Evolutionary conservation across 2,113 vertebrate genomes (phyloP).

Genomic region (Brachyhypopomus occidentalis): DNA sequence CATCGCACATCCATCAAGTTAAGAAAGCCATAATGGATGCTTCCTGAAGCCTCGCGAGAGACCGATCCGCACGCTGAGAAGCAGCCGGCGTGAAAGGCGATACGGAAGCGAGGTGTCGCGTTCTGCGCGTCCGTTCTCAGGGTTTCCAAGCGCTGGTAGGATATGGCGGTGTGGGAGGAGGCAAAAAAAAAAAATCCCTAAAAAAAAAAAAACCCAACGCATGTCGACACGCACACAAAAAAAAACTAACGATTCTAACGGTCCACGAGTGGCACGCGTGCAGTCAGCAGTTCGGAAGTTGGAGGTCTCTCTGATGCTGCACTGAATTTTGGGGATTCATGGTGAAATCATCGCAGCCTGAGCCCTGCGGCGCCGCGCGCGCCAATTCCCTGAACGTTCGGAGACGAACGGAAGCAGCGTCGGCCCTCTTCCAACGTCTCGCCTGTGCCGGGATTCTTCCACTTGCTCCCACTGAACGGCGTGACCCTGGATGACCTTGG

Average conservation of each 20-base stretch:
- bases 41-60: slow-evolving; percentile 45
- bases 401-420: background rate
- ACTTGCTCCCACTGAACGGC: background rate
- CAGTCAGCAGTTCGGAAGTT: too few relatives aligned
- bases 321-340: too few relatives aligned
- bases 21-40: slow-evolving; percentile 50
- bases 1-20: slow-evolving; percentile 52
- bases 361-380: too few relatives aligned
- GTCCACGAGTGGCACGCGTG: background rate
- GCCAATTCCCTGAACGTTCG: too few relatives aligned
- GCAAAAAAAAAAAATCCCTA: background rate
- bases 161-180: background rate
- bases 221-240: background rate
- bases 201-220: too few relatives aligned
- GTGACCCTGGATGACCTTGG: slow-evolving; percentile 37
- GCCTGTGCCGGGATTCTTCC: background rate
- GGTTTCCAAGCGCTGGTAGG: slow-evolving; percentile 27
- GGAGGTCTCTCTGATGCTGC: too few relatives aligned
- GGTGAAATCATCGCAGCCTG: too few relatives aligned
- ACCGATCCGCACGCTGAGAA: slow-evolving; percentile 30
- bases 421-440: background rate
- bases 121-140: slow-evolving; percentile 35
- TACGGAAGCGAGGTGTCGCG: slow-evolving; percentile 38
- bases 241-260: background rate
- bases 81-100: slow-evolving; percentile 44